Conservation (phyloP, 2,113 vertebrate species). For the Oplegnathus fasciatus region DNA sequence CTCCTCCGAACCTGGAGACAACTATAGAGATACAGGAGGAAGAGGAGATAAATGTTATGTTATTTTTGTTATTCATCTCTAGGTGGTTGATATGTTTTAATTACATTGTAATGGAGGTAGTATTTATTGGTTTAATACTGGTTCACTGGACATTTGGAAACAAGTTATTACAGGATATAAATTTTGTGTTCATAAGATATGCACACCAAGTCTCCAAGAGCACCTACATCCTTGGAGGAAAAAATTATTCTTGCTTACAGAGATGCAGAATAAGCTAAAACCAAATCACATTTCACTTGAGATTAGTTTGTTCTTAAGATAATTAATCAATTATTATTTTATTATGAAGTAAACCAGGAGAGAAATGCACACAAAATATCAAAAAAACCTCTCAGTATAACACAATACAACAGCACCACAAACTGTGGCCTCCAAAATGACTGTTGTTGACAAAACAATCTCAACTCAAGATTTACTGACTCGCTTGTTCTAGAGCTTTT, state of each 20-base stretch:
- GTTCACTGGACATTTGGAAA: neutral
- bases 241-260: neutral
- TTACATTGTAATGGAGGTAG: neutral
- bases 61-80: neutral
- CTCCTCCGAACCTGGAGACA: conserved; percentile 97
- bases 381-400: neutral
- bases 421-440: neutral
- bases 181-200: neutral
- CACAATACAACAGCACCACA: neutral
- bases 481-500: neutral
- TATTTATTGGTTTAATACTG: neutral
- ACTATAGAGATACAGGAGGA: conserved; percentile 75
- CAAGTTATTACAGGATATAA: neutral
- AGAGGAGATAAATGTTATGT: neutral
- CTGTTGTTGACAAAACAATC: neutral
- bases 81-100: neutral
- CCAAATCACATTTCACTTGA: neutral
- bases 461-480: neutral
- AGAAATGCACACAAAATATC: neutral
- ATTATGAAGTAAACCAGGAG: neutral
- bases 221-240: neutral
- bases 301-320: neutral
- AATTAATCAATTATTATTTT: neutral
- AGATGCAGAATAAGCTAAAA: neutral
- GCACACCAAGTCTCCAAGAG: neutral